These are phyloP conservation scores for Andrena dorsata DNA, from an alignment of 2,888 invertebrate genomes.

Conservation along the genomic window DNA sequence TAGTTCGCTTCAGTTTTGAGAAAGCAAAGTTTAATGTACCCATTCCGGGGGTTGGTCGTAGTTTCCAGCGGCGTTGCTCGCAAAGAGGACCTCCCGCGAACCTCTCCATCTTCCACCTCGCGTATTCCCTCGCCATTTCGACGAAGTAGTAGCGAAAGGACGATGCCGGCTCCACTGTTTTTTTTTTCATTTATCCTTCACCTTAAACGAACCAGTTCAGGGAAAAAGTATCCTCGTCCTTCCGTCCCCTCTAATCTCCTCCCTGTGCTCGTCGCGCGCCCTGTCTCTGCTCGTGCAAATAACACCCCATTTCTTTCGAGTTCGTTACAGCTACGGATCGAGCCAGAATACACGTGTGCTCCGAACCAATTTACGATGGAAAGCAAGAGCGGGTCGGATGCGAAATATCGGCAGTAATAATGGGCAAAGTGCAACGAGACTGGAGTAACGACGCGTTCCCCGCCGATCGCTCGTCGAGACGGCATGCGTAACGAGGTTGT, in stretches of 20 bases:
- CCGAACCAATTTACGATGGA: neutral
- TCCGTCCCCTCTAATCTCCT: slow-evolving; percentile 25
- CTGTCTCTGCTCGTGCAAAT: neutral
- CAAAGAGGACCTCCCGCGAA: slow-evolving; percentile 5
- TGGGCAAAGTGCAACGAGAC: too few relatives aligned
- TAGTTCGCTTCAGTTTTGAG: slow-evolving; percentile 15
- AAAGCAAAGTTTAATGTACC: slow-evolving; percentile 62
- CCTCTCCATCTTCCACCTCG: slow-evolving; percentile 45
- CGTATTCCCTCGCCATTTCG: slow-evolving; percentile 54
- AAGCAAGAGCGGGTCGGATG: neutral
- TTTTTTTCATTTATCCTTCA: slow-evolving; percentile 69
- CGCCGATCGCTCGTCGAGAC: slow-evolving; percentile 3
- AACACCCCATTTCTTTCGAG: slow-evolving; percentile 5
- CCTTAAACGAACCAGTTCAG: slow-evolving; percentile 48
- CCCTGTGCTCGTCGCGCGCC: neutral
- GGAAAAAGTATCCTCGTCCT: slow-evolving; percentile 50
- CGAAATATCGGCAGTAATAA: too few relatives aligned
- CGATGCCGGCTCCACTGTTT: slow-evolving; percentile 56
- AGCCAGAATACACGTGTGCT: too few relatives aligned
- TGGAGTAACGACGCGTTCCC: neutral
- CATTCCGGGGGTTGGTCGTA: slow-evolving; percentile 26
- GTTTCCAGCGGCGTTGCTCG: slow-evolving; percentile 22
- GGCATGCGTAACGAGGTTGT: slow-evolving; percentile 22
- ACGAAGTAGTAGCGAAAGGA: slow-evolving; percentile 56
- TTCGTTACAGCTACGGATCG: slow-evolving; percentile 54